Evolutionary conservation across 2,113 vertebrate species (phyloP).

Genomic region (Alouatta palliata): DNA sequence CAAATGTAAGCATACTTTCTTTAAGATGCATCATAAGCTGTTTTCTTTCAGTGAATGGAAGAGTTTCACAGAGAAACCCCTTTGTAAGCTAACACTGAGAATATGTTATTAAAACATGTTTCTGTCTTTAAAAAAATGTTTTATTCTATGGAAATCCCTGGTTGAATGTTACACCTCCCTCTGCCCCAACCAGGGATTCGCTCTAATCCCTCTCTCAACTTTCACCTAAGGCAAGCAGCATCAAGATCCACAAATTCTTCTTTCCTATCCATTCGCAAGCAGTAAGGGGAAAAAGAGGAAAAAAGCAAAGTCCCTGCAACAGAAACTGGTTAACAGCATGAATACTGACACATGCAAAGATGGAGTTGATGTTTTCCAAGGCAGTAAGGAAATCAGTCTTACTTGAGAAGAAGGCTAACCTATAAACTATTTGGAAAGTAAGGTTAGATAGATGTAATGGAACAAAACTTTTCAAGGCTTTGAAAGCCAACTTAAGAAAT

Average conservation of each 20-base stretch:
- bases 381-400: neutral
- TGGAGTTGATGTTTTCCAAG: neutral
- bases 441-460: neutral
- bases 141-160: neutral
- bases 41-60: neutral
- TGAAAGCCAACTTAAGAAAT: neutral
- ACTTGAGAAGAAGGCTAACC: neutral
- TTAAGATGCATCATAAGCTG: neutral
- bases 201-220: neutral
- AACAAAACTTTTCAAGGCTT: neutral
- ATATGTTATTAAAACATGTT: neutral
- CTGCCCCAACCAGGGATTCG: neutral
- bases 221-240: neutral
- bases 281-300: neutral
- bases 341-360: neutral
- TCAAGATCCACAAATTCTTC: neutral
- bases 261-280: neutral
- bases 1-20: neutral
- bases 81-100: neutral
- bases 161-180: neutral
- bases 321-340: neutral
- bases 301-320: neutral
- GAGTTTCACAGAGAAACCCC: neutral
- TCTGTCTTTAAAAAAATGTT: neutral
- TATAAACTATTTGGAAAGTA: neutral